Evolutionary conservation across 2,888 invertebrate genomes (phyloP).

Genomic region (Mellilla xanthometata): DNA sequence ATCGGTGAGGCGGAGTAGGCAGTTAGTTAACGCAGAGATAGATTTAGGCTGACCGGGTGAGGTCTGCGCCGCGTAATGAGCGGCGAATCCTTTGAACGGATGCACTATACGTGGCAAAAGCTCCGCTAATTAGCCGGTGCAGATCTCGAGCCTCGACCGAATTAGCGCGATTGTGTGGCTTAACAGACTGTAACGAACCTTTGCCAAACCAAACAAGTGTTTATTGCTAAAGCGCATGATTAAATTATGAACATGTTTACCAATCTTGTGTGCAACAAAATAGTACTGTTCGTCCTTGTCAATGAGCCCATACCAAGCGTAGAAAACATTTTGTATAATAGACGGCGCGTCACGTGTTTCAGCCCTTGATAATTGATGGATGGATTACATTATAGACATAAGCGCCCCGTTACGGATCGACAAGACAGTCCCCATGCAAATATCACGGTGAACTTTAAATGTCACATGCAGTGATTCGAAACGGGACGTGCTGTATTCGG

Average conservation of each 20-base stretch:
- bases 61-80: conserved; percentile 61
- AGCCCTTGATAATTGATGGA: conserved; percentile 11
- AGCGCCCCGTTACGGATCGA: conserved; percentile 42
- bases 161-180: conserved; percentile 71
- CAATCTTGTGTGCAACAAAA: conserved; percentile 18
- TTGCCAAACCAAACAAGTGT: conserved; percentile 44
- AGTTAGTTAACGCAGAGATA: conserved; percentile 59
- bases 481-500: conserved; percentile 31
- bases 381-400: conserved; percentile 9
- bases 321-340: conserved; percentile 1
- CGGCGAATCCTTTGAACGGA: conserved; percentile 77
- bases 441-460: conserved; percentile 78
- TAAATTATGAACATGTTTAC: conserved; percentile 10
- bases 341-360: neutral
- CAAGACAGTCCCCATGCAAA: conserved; percentile 49
- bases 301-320: conserved; percentile 3
- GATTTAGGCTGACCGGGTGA: conserved; percentile 52
- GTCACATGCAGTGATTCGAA: conserved; percentile 53
- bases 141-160: conserved; percentile 72
- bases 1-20: conserved; percentile 36
- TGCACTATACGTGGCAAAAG: conserved; percentile 64
- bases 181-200: conserved; percentile 47
- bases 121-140: conserved; percentile 75
- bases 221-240: conserved; percentile 14
- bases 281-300: conserved; percentile 2